phyloP scores from a whole-genome alignment of 2,113 vertebrate species.

The Neogale vison region DNA sequence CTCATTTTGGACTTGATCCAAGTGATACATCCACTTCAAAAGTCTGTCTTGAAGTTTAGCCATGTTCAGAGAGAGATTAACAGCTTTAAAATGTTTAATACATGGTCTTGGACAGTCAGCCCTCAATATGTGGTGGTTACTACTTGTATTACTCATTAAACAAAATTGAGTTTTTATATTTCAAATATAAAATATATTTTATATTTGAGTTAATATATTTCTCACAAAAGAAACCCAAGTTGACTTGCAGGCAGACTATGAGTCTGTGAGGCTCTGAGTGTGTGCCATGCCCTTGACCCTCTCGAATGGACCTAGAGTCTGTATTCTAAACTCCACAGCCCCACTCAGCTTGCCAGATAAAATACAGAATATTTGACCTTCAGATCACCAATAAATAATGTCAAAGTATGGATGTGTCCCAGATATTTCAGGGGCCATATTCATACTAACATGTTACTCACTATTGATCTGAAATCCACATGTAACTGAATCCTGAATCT shows the following conservation, averaged over 20 bases:
- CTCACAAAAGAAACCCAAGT: not conserved
- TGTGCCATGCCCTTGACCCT: rapidly evolving
- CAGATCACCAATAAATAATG: not conserved
- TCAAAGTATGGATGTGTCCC: not conserved
- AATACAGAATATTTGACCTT: not conserved
- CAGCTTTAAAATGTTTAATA: not conserved
- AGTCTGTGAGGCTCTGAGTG: not conserved
- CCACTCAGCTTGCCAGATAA: not conserved
- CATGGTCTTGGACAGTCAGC: not conserved
- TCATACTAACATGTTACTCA: rapidly evolving
- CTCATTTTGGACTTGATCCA: not conserved
- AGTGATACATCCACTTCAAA: not conserved
- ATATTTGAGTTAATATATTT: not conserved
- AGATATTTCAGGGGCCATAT: too few species aligned
- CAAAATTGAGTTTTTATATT: not conserved
- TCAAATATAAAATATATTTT: too few species aligned
- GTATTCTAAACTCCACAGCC: rapidly evolving
- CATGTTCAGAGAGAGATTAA: not conserved
- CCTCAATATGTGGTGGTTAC: not conserved
- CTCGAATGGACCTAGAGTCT: too few species aligned
- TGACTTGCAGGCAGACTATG: rapidly evolving
- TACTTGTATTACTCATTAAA: not conserved
- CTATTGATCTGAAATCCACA: not conserved
- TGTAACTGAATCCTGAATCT: not conserved
- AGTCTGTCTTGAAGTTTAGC: not conserved